Evolutionary conservation across 2,797 vertebrate species (phyloP), one percentile per base, ranked within the genome.

Genomic region (Prunella strophiata): DNA sequence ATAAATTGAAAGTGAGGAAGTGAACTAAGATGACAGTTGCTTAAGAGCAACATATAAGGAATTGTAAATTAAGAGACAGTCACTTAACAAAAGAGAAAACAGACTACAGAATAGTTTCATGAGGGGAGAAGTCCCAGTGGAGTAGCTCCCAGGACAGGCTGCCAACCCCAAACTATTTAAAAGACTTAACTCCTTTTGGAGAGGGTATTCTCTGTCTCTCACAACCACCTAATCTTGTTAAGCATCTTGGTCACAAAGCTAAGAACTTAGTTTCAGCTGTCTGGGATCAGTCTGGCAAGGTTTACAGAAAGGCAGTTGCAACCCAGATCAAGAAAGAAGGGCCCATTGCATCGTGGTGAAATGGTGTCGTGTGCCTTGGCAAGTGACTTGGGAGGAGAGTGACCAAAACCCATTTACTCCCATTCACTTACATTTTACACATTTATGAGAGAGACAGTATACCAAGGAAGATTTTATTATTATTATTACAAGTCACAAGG

Each of bases 71-170:
- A 91, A 70, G 77, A 48, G 27, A 29, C 92, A 59, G 32, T 84
- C 74, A 55, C 21, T 92, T 91, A 92, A 73, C 30, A 72, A 42
- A 86, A 88, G 27, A 77, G 32, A 83, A 96, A 91, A 79, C 26
- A 66, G 11, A 48, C 54, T 55, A 43, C 17, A 66, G 30, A 72
- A 30, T 34, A 42, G 36, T 77, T 92, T 81, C 29, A 48, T 1
- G 3, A 30, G 5, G 5, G 17, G 13, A 89, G 57, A 79, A 89
- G 48, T 20, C 42, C 25, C 17, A 47, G 3, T 11, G 22, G 45
- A 86, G 30, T 34, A 32, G 29, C 54, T 93, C n/a, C 36, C 34
- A 30, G 27, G 54, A 70, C 30, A 68, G 9, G 20, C 36, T 90
- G 42, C 17, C 42, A 94, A 50, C 9, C 3, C 26, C 34, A 50